These are phyloP conservation scores for Prochilodus magdalenae DNA, from an alignment of 2,113 vertebrate species.

Conservation along the genomic window DNA sequence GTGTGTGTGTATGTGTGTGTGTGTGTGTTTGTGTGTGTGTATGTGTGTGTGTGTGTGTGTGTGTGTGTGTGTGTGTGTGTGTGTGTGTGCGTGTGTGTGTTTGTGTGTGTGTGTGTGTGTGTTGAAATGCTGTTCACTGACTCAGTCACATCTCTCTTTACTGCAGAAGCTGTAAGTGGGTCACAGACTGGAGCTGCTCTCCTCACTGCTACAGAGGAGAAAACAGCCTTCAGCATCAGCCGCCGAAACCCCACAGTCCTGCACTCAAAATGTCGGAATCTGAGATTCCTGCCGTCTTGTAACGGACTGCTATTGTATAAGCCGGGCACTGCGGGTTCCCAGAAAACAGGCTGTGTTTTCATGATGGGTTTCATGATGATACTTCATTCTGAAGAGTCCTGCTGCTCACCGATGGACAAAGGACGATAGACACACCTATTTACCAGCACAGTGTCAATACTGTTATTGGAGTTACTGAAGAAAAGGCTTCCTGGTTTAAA, in stretches of 20 bases:
- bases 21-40: not conserved
- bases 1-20: too few species aligned
- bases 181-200: conserved; percentile 30
- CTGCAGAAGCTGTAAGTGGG: conserved; percentile 32
- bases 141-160: conserved; percentile 14
- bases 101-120: not conserved
- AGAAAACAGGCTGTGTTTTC: too few species aligned
- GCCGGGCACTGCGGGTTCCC: too few species aligned
- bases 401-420: too few species aligned
- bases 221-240: conserved; percentile 1
- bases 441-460: too few species aligned
- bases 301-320: too few species aligned
- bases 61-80: not conserved
- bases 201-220: not conserved
- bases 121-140: conserved; percentile 7
- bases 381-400: too few species aligned
- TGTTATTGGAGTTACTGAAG: too few species aligned
- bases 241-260: not conserved
- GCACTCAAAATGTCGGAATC: conserved; percentile 19
- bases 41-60: conserved; percentile 4
- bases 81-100: not conserved
- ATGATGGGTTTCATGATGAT: too few species aligned
- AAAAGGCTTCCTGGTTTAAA: too few species aligned
- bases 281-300: not conserved
- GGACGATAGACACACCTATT: too few species aligned